Conservation (phyloP, 2,888 invertebrate species). For the Hirtodrosophila confusa region DNA sequence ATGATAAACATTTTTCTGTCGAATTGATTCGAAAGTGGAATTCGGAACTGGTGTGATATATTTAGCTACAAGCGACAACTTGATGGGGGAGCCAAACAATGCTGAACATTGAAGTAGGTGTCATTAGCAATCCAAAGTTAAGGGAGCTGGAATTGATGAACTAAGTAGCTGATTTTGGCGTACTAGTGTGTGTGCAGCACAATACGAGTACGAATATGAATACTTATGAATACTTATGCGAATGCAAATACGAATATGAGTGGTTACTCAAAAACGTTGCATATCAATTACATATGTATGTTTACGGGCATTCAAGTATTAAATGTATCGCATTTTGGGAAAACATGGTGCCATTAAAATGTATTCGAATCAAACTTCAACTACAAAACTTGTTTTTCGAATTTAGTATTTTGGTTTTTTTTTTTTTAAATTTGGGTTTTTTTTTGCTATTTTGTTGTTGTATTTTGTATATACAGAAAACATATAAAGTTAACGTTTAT, state of each 20-base stretch:
- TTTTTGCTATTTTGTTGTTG: constrained; percentile 16
- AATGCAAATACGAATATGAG: constrained; percentile 17
- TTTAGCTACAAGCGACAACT: constrained; percentile 36
- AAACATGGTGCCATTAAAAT: constrained; percentile 28
- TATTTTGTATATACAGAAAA: constrained; percentile 42
- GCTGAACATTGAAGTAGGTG: constrained; percentile 14
- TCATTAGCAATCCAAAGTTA: constrained; percentile 12
- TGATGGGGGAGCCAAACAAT: constrained; percentile 21
- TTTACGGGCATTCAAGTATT: constrained; percentile 38
- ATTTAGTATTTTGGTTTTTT: constrained; percentile 12
- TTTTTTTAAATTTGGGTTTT: constrained; percentile 20
- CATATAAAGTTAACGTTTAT: constrained; percentile 32
- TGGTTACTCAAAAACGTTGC: constrained; percentile 20
- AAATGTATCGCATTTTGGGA: constrained; percentile 19
- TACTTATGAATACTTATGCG: constrained; percentile 4
- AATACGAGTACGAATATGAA: background rate
- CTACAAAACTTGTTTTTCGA: constrained; percentile 25
- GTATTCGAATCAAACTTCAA: constrained; percentile 20
- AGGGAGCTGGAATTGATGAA: constrained; percentile 22
- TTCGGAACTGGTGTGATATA: too few species aligned
- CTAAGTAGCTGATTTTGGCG: background rate
- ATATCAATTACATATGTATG: constrained; percentile 10
- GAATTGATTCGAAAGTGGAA: too few species aligned
- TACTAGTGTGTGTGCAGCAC: background rate
- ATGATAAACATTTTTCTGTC: too few species aligned